Base-by-base conservation (phyloP, 1,140 invertebrate genomes). In the Eubasilissa regina region DNA sequence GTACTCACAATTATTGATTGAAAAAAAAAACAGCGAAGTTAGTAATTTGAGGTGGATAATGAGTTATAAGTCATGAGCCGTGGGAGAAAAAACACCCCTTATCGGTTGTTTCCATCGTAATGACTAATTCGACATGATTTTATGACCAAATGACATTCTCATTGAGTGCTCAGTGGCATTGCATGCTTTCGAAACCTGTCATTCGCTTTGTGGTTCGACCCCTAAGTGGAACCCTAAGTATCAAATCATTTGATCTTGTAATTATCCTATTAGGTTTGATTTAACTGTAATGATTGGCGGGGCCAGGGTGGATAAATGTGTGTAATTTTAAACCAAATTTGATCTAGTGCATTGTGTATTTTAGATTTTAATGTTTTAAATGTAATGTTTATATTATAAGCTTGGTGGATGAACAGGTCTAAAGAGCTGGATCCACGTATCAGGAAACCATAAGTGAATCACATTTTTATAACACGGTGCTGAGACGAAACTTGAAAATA, bases 221-320 rank as follows among this genome's bases (percentile, higher is more conserved):
- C 72, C 66, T 11, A 19, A 51, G 43, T 55, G 47, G 55, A 60
- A 62, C 75, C 72, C 51, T 68, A 44, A 58, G 15, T 58, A 53
- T 8, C 53, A 17, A 77, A 78, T 66, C 75, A 78, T 75, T 73
- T 77, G 58, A 81, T 66, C 76, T 75, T 75, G 80, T 70, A 72
- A 81, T 79, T 64, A 76, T 81, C 80, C 74, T 75, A 76, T 81
- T 75, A 73, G 55, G 47, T 21, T 74, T 79, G 58, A 79, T 79
- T 79, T 79, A 15, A 75, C 62, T 21, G 44, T 79, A 74, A 79
- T 68, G 70, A 43, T 53, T 25, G 17, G n/a, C 25, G 25, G 66
- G 53, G 70, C 44, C 4, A 17, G 13, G 25, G 6, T 3, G 25
- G 25, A 6, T 35, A 12, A 70, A 64, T 43, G 44, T 17, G 66